Evolutionary conservation across 2,888 invertebrate species (phyloP), one percentile per base, ranked within the genome.

Genomic region (Campoplex nolae): DNA sequence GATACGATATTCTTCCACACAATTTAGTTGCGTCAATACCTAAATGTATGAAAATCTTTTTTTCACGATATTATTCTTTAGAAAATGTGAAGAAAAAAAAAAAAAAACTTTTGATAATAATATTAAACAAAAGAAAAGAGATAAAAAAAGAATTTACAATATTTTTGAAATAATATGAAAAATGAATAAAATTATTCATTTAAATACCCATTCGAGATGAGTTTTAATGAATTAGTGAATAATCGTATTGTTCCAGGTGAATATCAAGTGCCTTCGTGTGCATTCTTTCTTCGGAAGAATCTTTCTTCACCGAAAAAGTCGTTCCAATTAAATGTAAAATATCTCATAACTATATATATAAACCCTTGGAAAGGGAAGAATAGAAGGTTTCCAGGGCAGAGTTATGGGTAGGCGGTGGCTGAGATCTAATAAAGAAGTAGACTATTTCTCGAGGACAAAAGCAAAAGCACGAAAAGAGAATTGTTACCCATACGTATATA

Each of bases 321-420:
- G 13, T 32, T 42, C 23, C 74, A 58, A 54, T 75, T 58, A 38
- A 75, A 75, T 35, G 38, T 18, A 16, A 45, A 62, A 45, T 48
- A 76, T 65, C 62, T 35, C 42, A 51, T 77, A 62, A 62, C 1
- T 23, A 38, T 23, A 38, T 23, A 23, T 32, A 70, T 51, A 70
- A 56, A 6, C 45, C 51, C 23, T n/a, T 51, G 74, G 32, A 51
- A 35, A 74, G 48, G 23, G 58, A 35, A 51, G 78, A 38, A 58
- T 11, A 42, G 32, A 68, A 62, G 58, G 82, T 68, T 78, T 78
- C 16, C n/a, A 38, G 56, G 85, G 45, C n/a, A 48, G 71, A 85
- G 74, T 85, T 85, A 85, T 83, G 67, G 58, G 82, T 78, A 75
- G 82, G 85, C 82, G 85, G 78, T 82, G 85, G 74, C 75, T 74